Percentiles rank a stretch among this genome's conserved stretches.
Conservation (phyloP, 2,113 vertebrate species). For the Xenopus laevis region DNA sequence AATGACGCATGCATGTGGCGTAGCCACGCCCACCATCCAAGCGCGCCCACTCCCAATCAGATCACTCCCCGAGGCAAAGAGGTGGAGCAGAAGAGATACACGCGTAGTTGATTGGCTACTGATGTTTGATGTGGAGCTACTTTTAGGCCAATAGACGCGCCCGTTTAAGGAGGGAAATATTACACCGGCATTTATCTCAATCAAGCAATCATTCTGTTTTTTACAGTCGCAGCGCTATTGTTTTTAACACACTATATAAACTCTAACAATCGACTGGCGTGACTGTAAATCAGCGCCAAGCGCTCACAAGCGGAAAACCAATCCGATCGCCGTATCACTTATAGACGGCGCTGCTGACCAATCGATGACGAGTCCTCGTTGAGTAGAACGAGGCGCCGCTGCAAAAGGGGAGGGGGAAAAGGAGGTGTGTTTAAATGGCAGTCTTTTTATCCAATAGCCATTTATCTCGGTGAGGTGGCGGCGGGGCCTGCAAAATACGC, state of each 20-base stretch:
- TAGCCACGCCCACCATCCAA: neutral
- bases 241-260: no score
- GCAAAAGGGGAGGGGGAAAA: neutral
- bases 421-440: rapidly evolving
- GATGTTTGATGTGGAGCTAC: neutral
- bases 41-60: neutral
- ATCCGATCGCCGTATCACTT: neutral
- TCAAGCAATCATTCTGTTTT: neutral
- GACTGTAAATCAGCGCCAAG: no score
- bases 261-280: no score
- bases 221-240: no score
- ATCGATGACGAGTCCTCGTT: rapidly evolving
- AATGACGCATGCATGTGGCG: conserved; percentile 23
- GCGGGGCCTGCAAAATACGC: no score
- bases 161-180: conserved; percentile 6
- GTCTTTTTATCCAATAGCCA: neutral
- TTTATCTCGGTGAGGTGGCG: neutral
- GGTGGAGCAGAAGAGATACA: neutral
- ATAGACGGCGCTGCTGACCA: conserved; percentile 14
- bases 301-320: neutral
- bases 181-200: neutral
- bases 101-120: neutral
- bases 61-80: neutral
- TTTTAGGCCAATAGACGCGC: neutral
- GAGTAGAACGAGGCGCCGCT: neutral